These are phyloP conservation scores for Drosophila meridionalis DNA, from an alignment of 2,888 invertebrate species.

Conservation along the genomic window DNA sequence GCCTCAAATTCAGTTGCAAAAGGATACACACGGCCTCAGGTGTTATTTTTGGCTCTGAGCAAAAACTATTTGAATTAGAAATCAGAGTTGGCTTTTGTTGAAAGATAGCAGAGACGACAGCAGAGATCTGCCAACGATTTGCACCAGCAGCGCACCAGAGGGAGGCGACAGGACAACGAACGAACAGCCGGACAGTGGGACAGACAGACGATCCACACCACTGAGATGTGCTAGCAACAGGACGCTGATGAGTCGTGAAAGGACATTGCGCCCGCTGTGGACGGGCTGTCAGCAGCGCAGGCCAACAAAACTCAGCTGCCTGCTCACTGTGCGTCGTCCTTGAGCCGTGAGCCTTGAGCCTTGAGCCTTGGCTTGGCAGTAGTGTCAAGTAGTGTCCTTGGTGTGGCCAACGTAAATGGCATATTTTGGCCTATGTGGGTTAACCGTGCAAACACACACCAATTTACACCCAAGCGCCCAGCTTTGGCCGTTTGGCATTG, in stretches of 20 bases:
- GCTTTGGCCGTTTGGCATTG: conserved; percentile 40
- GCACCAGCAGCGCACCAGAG: conserved; percentile 76
- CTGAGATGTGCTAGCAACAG: conserved; percentile 50
- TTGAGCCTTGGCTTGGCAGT: background rate
- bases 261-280: conserved; percentile 73
- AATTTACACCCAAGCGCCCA: conserved; percentile 34
- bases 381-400: conserved; percentile 30
- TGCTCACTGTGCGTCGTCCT: background rate
- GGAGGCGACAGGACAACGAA: conserved; percentile 25
- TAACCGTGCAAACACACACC: conserved; percentile 52
- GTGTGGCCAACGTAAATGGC: conserved; percentile 74
- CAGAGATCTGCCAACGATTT: conserved; percentile 56
- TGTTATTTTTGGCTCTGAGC: conserved; percentile 32
- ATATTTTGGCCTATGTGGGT: conserved; percentile 77
- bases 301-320: conserved; percentile 42
- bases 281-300: conserved; percentile 49
- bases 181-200: background rate
- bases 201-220: conserved; percentile 49
- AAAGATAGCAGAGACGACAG: conserved; percentile 13
- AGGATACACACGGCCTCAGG: conserved; percentile 41
- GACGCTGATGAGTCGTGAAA: conserved; percentile 68
- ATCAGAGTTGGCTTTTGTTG: conserved; percentile 42
- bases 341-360: background rate
- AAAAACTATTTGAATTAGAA: conserved; percentile 31
- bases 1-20: conserved; percentile 41